phyloP scores from a whole-genome alignment of 2,113 vertebrate genomes.

The Sialia sialis region DNA sequence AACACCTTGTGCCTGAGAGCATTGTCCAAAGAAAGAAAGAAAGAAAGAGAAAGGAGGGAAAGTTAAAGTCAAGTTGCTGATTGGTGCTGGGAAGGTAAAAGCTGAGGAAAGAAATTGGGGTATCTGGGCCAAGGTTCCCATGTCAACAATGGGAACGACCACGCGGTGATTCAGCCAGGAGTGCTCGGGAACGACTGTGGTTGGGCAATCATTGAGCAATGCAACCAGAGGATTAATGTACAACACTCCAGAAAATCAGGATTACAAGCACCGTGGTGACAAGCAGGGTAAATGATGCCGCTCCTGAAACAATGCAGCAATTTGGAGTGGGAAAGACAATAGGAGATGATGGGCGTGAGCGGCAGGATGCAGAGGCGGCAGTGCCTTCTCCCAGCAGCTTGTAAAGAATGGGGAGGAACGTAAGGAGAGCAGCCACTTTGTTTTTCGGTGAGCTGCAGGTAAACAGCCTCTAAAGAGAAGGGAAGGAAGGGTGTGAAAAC shows the following conservation, averaged over 20 bases:
- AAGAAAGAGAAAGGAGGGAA: not conserved
- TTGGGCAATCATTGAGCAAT: conserved; percentile 2
- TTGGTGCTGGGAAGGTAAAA: not conserved
- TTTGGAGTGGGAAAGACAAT: not conserved
- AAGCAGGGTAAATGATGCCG: not conserved
- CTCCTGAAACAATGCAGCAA: not conserved
- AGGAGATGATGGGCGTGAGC: not conserved
- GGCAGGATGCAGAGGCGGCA: not conserved
- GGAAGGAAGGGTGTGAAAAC: not conserved
- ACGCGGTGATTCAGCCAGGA: not conserved
- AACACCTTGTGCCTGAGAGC: not conserved
- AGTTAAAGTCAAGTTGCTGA: not conserved
- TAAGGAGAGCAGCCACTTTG: not conserved
- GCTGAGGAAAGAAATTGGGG: not conserved
- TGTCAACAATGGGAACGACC: not conserved
- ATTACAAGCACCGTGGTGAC: not conserved
- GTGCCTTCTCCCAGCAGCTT: not conserved
- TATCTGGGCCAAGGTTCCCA: not conserved
- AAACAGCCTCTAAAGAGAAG: not conserved
- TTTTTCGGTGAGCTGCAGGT: not conserved
- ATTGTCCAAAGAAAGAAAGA: not conserved
- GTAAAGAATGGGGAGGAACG: not conserved
- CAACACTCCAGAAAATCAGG: not conserved
- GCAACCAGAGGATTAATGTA: not conserved
- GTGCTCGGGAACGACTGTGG: not conserved